Evolutionary conservation across 1,140 invertebrate genomes (phyloP).

Genomic region (Caenorhabditis tropicalis): DNA sequence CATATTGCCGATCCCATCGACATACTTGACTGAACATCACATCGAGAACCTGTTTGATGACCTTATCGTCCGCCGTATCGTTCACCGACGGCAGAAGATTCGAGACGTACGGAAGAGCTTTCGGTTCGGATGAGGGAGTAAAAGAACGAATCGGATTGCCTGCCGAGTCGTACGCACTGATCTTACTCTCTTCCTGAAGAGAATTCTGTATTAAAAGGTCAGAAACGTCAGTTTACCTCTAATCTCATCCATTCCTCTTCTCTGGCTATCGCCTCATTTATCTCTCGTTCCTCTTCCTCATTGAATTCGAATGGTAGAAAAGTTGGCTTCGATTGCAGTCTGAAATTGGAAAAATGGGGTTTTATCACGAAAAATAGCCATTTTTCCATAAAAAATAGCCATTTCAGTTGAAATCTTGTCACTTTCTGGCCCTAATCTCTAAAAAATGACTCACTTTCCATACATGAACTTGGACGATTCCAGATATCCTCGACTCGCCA

Average conservation of each 20-base stretch:
- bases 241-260: constrained; percentile 56
- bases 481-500: constrained; percentile 9
- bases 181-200: not conserved
- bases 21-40: constrained; percentile 46
- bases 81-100: constrained; percentile 25
- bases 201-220: not conserved
- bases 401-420: too few species aligned
- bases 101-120: constrained; percentile 4
- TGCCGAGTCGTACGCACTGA: not conserved
- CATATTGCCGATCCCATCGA: constrained; percentile 51
- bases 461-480: constrained; percentile 9
- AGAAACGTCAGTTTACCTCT: constrained; percentile 33
- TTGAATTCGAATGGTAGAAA: constrained; percentile 53
- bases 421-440: not conserved
- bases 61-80: constrained; percentile 21
- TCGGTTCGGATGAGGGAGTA: not conserved
- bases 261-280: constrained; percentile 56
- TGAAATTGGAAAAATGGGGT: not conserved
- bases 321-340: not conserved
- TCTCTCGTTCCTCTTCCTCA: constrained; percentile 58
- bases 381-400: too few species aligned
- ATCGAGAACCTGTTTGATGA: constrained; percentile 47
- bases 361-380: too few species aligned
- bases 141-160: not conserved
- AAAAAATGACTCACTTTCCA: not conserved